Evolutionary conservation across 2,888 invertebrate species (phyloP).

Genomic region (Poecilobothrus nobilitatus): DNA sequence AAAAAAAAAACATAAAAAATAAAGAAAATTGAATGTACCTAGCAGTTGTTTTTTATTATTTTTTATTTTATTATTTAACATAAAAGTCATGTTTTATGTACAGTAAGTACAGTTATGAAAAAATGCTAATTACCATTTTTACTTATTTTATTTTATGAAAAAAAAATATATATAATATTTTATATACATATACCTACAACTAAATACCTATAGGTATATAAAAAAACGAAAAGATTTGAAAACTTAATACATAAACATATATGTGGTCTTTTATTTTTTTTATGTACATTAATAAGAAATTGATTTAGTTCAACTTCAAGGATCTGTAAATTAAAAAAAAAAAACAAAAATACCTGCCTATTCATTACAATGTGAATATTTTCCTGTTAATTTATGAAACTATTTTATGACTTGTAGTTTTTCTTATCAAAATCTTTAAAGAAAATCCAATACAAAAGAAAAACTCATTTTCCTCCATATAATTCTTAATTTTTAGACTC

Average conservation of each 20-base stretch:
- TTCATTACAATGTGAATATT: slow-evolving; percentile 2
- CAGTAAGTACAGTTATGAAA: not conserved
- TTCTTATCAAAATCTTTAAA: not conserved
- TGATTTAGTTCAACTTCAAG: slow-evolving; percentile 2
- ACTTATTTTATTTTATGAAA: not conserved
- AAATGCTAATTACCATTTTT: slow-evolving; percentile 1
- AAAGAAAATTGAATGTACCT: no score
- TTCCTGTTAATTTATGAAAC: slow-evolving; percentile 6
- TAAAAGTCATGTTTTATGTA: not conserved
- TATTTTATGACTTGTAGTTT: slow-evolving; percentile 1
- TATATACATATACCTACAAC: no score
- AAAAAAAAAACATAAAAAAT: no score
- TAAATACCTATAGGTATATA: no score
- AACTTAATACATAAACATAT: no score
- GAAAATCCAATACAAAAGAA: not conserved
- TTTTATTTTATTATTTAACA: no score
- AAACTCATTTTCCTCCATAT: not conserved
- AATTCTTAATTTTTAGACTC: no score
- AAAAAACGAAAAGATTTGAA: no score
- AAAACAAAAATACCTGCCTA: not conserved
- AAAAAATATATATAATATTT: no score
- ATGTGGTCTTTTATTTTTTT: no score
- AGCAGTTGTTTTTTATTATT: no score
- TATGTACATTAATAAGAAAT: not conserved
- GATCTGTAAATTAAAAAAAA: not conserved